These are phyloP conservation scores for Meloe dianella DNA, from an alignment of 2,888 invertebrate genomes.

Conservation along the genomic window DNA sequence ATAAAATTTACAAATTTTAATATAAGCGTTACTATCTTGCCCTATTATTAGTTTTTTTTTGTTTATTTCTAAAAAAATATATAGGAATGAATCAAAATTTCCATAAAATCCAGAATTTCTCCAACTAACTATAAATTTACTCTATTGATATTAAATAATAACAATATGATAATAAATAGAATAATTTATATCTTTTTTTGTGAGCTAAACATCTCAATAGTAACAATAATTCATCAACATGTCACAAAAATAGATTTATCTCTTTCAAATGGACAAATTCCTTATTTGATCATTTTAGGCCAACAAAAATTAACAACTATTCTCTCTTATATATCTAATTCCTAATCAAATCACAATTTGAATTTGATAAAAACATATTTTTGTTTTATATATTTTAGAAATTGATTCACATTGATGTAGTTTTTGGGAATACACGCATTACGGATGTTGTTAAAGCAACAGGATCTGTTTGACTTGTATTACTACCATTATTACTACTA, in stretches of 20 bases:
- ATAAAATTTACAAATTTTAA: not conserved
- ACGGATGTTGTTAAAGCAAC: slow-evolving; percentile 50
- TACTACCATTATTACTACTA: not conserved
- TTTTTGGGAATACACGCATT: slow-evolving; percentile 56
- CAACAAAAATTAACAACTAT: not conserved
- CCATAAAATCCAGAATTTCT: not conserved
- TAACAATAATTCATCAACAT: slow-evolving; percentile 19
- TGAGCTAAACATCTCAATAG: slow-evolving; percentile 29
- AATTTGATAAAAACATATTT: not conserved
- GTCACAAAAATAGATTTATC: not conserved
- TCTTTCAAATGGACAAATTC: not conserved
- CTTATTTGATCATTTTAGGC: not conserved
- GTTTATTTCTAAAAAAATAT: not conserved
- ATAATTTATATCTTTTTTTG: slow-evolving; percentile 33
- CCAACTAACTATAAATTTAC: not conserved
- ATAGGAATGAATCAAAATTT: slow-evolving; percentile 8
- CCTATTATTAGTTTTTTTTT: not conserved
- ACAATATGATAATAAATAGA: slow-evolving; percentile 31
- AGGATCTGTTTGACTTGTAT: slow-evolving; percentile 48
- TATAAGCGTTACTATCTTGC: not conserved
- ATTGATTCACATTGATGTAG: slow-evolving; percentile 55
- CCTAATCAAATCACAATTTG: not conserved
- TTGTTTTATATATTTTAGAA: too few species aligned
- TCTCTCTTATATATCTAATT: not conserved
- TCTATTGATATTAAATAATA: slow-evolving; percentile 26